Base-by-base conservation (phyloP, 2,113 vertebrate species). In the Crocuta crocuta region DNA sequence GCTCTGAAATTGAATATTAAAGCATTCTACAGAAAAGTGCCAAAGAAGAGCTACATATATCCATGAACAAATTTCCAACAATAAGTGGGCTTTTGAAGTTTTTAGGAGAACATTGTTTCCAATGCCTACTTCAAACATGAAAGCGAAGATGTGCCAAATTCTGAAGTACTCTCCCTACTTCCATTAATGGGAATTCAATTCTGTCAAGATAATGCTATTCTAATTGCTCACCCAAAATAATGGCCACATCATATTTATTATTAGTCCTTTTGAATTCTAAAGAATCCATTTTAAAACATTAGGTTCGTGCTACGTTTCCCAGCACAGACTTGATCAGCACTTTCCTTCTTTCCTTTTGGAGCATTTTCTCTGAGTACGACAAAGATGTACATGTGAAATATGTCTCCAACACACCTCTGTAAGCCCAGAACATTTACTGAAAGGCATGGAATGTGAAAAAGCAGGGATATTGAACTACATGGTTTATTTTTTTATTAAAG, bases 191-290 rank as follows among this genome's bases (percentile, higher is more conserved):
- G 80, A 94, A 97, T 96, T 70, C 96, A 97, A 48, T 97, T 97
- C 93, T 95, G 90, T 96, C 68, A 88, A 97, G 96, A 98, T 97
- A 97, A 97, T 93, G 80, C 66, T 81, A 26, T 96, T 97, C 95
- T 97, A 97, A 98, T 93, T 97, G 91, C 88, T 97, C 86, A 90
- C 89, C 96, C 93, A 96, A 92, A 97, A 94, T 97, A 97, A 94
- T 89, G 50, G 80, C 66, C 95, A 80, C 95, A 82, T 95, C 89
- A 10, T 79, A 61, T 96, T 96, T 95, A 97, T 97, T 95, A 96
- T 95, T 96, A 97, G 91, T 89, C 31, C 68, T 96, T 97, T 96
- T 94, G 95, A 97, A 95, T 97, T 96, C 91, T 94, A 79, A 94
- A 97, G 39, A 83, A 79, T 65, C 76, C 31, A 1, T 85, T 97